Conservation (phyloP, 2,113 vertebrate genomes). For the Cacatua alba region DNA sequence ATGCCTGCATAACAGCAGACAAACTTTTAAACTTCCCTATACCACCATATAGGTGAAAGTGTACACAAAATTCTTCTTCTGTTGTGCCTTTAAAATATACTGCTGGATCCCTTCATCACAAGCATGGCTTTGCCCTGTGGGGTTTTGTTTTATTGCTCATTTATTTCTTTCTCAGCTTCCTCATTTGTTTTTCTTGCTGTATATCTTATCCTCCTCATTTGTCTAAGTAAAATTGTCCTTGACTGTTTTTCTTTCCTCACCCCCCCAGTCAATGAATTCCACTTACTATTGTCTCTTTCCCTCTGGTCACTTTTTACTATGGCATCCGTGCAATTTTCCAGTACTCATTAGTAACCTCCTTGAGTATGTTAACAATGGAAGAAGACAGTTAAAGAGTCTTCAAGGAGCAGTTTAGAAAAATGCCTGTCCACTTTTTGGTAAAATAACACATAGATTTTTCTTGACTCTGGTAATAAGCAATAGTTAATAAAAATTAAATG, state of each 20-base stretch:
- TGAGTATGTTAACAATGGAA: not conserved
- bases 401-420: not conserved
- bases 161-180: slow-evolving; percentile 57
- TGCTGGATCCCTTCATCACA: not conserved
- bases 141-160: slow-evolving; percentile 41
- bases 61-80: not conserved
- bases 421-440: slow-evolving; percentile 18
- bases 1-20: not conserved
- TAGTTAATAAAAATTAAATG: slow-evolving; percentile 55
- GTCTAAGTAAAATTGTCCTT: slow-evolving; percentile 67
- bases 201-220: slow-evolving; percentile 62
- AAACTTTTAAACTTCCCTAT: not conserved
- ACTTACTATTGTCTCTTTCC: slow-evolving; percentile 5
- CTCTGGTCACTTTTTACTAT: slow-evolving; percentile 55
- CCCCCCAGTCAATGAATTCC: not conserved
- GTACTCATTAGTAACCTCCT: slow-evolving; percentile 40
- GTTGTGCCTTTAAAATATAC: slow-evolving; percentile 34
- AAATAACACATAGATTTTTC: slow-evolving; percentile 22
- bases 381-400: not conserved
- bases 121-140: slow-evolving; percentile 3
- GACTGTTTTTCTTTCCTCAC: not conserved
- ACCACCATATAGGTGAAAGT: not conserved
- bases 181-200: slow-evolving; percentile 69
- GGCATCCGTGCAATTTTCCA: slow-evolving; percentile 13
- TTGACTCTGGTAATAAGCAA: slow-evolving; percentile 31